phyloP scores from a whole-genome alignment of 23 tunicate species.

The Halocynthia roretzi region DNA sequence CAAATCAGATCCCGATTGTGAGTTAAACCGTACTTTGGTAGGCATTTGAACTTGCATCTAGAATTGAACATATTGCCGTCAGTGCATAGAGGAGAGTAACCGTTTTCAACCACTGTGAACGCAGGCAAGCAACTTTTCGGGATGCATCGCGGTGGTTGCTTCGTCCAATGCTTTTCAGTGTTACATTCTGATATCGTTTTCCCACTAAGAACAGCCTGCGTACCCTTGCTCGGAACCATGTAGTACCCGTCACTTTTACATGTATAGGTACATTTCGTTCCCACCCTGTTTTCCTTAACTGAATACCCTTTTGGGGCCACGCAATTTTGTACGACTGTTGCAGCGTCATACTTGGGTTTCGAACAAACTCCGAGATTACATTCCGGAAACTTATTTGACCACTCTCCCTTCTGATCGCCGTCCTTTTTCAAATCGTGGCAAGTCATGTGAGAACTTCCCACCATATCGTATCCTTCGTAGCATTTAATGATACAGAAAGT shows the following conservation, averaged over 20 bases:
- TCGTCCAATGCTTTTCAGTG: slow-evolving; percentile 19
- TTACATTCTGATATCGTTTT: not conserved
- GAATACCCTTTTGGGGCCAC: slow-evolving; percentile 10
- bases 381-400: slow-evolving; percentile 5
- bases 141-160: slow-evolving; percentile 9
- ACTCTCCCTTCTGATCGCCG: slow-evolving; percentile 8
- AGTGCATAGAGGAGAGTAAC: slow-evolving; percentile 15
- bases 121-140: not conserved
- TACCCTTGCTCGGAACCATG: slow-evolving; percentile 11
- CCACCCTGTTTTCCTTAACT: slow-evolving; percentile 16
- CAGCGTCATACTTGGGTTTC: slow-evolving; percentile 5
- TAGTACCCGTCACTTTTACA: slow-evolving; percentile 23
- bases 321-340: slow-evolving; percentile 13
- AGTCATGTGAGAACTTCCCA: slow-evolving; percentile 11
- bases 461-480: slow-evolving; percentile 14
- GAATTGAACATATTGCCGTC: slow-evolving; percentile 22
- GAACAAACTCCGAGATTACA: slow-evolving; percentile 17
- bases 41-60: slow-evolving; percentile 8
- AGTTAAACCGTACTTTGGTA: slow-evolving; percentile 2
- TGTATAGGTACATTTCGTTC: slow-evolving; percentile 5
- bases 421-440: slow-evolving; percentile 10
- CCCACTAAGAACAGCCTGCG: not conserved
- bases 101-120: not conserved
- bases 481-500: slow-evolving; percentile 13
- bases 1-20: slow-evolving; percentile 8